Conservation (phyloP, 1,140 invertebrate genomes). For the Palaemon carinicauda region DNA sequence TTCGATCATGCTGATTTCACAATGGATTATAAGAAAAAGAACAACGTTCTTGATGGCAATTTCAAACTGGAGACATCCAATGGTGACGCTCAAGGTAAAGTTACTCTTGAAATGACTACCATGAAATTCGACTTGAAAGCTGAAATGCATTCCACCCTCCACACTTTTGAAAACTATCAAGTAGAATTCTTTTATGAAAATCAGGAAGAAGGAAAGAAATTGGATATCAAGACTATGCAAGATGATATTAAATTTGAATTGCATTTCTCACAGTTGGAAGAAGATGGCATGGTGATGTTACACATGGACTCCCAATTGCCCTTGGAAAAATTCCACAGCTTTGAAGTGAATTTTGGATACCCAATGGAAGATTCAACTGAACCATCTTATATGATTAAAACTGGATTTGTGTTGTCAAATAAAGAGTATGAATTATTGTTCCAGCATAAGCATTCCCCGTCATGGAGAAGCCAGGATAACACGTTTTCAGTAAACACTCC, state of each 20-base stretch:
- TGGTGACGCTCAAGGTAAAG: neutral
- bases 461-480: too few species aligned
- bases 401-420: too few species aligned
- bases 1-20: neutral
- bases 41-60: neutral
- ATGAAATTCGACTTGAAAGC: neutral
- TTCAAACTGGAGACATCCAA: neutral
- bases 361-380: too few species aligned
- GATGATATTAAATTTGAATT: neutral
- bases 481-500: too few species aligned
- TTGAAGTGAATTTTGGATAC: too few species aligned
- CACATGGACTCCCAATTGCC: too few species aligned
- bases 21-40: neutral
- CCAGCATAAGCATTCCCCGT: too few species aligned
- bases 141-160: neutral
- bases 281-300: too few species aligned
- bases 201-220: neutral
- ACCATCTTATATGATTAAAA: too few species aligned
- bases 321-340: too few species aligned
- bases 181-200: neutral
- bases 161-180: neutral
- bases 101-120: neutral
- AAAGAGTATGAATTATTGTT: too few species aligned
- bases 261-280: too few species aligned
- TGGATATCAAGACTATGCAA: neutral